These are phyloP conservation scores for Nibea albiflora DNA, from an alignment of 2,113 vertebrate genomes.

Conservation along the genomic window DNA sequence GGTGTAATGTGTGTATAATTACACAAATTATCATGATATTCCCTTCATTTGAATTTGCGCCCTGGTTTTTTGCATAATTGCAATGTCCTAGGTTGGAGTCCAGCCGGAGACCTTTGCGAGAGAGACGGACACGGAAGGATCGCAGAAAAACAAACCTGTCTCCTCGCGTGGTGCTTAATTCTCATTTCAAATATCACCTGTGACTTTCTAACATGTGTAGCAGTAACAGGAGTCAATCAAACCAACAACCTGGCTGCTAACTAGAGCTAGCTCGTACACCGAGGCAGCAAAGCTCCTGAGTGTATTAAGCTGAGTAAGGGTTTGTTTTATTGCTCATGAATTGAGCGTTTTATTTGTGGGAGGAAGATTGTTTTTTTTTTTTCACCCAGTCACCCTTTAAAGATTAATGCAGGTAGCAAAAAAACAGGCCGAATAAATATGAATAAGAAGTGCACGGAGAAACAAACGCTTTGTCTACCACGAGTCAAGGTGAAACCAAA, in stretches of 20 bases:
- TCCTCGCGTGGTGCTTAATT: too few species aligned
- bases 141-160: too few species aligned
- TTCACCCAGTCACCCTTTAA: not conserved
- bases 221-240: not conserved
- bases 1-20: not conserved
- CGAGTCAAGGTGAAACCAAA: constrained; percentile 17
- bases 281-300: not conserved
- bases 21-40: not conserved
- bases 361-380: not conserved
- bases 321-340: not conserved
- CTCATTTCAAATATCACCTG: too few species aligned
- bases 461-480: not conserved
- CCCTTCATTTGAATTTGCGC: not conserved
- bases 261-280: too few species aligned
- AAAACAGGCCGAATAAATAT: not conserved
- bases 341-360: not conserved
- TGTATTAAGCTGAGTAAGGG: not conserved
- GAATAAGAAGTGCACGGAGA: too few species aligned
- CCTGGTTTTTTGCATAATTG: too few species aligned
- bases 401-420: not conserved
- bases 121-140: too few species aligned
- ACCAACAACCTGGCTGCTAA: too few species aligned
- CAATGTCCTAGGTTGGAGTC: too few species aligned
- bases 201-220: too few species aligned
- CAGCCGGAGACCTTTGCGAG: too few species aligned